These are phyloP conservation scores for Parambassis ranga DNA, from an alignment of 2,797 vertebrate genomes.

Conservation along the genomic window DNA sequence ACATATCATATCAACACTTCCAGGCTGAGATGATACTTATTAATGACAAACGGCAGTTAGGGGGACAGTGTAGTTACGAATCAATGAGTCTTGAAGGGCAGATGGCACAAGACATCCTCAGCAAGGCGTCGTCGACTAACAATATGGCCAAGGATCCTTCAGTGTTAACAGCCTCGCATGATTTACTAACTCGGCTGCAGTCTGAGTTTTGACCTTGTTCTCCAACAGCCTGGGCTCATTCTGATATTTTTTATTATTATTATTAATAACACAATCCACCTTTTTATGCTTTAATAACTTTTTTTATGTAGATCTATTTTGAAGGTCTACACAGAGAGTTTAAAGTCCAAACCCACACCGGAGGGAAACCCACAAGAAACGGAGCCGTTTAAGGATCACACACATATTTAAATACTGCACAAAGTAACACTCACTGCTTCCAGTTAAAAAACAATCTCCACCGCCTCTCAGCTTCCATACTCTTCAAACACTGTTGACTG, in stretches of 20 bases:
- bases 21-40: not conserved
- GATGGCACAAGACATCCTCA: not conserved
- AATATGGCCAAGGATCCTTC: not conserved
- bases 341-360: too few species aligned
- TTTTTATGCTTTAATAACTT: not conserved
- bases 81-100: constrained; percentile 31
- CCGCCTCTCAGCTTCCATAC: too few species aligned
- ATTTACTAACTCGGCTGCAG: constrained; percentile 5
- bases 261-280: not conserved
- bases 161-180: not conserved
- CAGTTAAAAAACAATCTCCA: too few species aligned
- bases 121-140: not conserved
- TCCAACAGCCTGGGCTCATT: not conserved
- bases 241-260: fast-evolving
- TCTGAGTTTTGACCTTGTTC: not conserved
- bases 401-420: too few species aligned
- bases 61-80: constrained; percentile 3
- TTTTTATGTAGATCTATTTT: not conserved
- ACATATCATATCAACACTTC: too few species aligned
- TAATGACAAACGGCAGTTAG: constrained; percentile 7
- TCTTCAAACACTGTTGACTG: constrained; percentile 36
- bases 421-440: too few species aligned
- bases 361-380: too few species aligned
- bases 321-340: too few species aligned
- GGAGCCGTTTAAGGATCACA: too few species aligned